Evolutionary conservation across 2,797 vertebrate species (phyloP).

Genomic region (Enteromius viviparus): DNA sequence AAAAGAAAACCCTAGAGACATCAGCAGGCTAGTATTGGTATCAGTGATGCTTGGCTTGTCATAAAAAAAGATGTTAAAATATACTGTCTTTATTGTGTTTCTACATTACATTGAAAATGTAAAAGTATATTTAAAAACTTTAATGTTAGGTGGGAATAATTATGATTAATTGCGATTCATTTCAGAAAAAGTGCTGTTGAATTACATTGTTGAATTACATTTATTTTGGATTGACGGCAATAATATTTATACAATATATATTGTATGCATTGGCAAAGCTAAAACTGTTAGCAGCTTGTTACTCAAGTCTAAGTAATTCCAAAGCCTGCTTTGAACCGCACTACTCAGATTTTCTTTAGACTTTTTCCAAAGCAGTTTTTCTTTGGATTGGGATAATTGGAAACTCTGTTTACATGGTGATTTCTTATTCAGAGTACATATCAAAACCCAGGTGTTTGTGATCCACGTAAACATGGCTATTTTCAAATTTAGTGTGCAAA

Average conservation of each 20-base stretch:
- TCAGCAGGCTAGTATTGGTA: neutral
- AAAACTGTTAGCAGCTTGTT: neutral
- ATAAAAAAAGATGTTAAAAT: no score
- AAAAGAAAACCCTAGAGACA: neutral
- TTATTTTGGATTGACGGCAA: neutral
- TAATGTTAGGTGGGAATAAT: neutral
- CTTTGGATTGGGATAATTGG: neutral
- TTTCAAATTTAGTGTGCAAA: conserved; percentile 17
- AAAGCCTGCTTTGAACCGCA: neutral
- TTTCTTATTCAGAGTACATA: neutral
- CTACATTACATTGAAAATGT: neutral
- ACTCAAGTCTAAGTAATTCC: neutral
- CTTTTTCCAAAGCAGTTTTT: neutral
- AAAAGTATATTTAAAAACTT: neutral
- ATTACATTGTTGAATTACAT: no score
- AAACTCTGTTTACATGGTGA: conserved; percentile 3
- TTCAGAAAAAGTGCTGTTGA: no score
- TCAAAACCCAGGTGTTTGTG: neutral
- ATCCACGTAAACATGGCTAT: conserved; percentile 19
- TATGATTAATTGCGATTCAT: no score
- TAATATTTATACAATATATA: neutral
- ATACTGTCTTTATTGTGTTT: neutral
- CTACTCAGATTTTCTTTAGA: neutral
- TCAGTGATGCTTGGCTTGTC: neutral
- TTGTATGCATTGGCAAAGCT: neutral